phyloP scores from a whole-genome alignment of 2,113 vertebrate genomes.

The Thomomys bottae region DNA sequence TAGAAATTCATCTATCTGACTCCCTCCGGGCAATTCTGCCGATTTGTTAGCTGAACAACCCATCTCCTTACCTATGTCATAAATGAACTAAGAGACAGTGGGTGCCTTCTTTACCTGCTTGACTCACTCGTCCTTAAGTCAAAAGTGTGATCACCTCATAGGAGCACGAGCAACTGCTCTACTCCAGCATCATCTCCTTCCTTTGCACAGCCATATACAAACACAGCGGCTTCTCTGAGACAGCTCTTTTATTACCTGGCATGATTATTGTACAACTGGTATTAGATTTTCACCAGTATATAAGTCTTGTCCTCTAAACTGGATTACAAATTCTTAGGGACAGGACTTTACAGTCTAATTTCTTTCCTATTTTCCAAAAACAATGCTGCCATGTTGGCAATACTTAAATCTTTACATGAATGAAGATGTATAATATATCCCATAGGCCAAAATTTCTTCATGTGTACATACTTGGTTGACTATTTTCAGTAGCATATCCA shows the following conservation, averaged over 20 bases:
- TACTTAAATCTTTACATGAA: background rate
- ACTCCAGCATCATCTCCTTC: background rate
- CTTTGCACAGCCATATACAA: background rate
- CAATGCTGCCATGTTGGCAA: background rate
- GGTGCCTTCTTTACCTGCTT: background rate
- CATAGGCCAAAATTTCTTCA: background rate
- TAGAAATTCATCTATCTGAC: background rate
- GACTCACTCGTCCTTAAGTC: background rate
- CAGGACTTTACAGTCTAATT: background rate
- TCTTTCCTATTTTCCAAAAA: background rate
- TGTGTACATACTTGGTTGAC: background rate
- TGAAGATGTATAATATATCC: background rate
- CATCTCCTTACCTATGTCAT: background rate
- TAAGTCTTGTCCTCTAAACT: background rate
- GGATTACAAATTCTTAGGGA: background rate
- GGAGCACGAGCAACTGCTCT: background rate
- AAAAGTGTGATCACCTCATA: background rate
- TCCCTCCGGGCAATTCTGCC: background rate
- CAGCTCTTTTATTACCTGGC: background rate
- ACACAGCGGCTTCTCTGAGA: background rate
- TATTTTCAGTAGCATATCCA: conserved; percentile 9
- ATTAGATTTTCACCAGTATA: background rate
- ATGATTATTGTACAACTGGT: background rate
- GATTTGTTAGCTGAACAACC: background rate
- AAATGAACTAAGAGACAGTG: background rate